Evolutionary conservation across 2,797 vertebrate genomes (phyloP).

Genomic region (Natrix natrix): DNA sequence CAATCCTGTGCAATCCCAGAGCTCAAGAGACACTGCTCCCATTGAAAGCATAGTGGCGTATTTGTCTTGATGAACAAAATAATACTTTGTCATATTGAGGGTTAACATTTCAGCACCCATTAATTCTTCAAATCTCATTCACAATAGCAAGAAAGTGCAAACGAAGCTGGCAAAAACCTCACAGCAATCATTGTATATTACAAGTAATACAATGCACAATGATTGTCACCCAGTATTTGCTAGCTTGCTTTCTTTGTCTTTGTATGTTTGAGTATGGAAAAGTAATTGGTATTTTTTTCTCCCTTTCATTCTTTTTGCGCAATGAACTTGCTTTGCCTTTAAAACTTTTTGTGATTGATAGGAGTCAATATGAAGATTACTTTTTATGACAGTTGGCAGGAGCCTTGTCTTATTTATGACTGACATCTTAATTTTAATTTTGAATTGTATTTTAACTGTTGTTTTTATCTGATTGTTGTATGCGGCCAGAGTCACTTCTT

Average conservation of each 20-base stretch:
- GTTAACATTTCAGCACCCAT: constrained; percentile 10
- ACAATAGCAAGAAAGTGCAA: constrained; percentile 15
- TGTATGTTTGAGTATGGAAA: constrained; percentile 20
- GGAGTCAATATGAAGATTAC: background rate
- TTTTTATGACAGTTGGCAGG: background rate
- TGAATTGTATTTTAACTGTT: background rate
- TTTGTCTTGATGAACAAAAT: background rate
- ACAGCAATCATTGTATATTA: constrained; percentile 25
- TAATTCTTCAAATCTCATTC: constrained; percentile 8
- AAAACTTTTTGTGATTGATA: constrained; percentile 11
- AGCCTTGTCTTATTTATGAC: background rate
- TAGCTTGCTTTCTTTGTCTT: constrained; percentile 23
- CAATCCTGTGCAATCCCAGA: background rate
- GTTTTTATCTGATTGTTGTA: background rate
- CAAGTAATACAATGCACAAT: constrained; percentile 27
- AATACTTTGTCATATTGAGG: background rate
- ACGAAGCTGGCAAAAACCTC: constrained; percentile 7
- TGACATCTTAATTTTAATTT: background rate
- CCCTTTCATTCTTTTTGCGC: constrained; percentile 4
- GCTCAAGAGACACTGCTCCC: background rate
- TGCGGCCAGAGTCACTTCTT: background rate
- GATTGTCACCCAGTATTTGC: constrained; percentile 12
- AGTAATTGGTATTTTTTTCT: constrained; percentile 4
- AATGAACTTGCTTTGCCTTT: constrained; percentile 12
- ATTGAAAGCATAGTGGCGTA: background rate